Conservation (phyloP, 2,113 vertebrate genomes). For the Lagopus muta region DNA sequence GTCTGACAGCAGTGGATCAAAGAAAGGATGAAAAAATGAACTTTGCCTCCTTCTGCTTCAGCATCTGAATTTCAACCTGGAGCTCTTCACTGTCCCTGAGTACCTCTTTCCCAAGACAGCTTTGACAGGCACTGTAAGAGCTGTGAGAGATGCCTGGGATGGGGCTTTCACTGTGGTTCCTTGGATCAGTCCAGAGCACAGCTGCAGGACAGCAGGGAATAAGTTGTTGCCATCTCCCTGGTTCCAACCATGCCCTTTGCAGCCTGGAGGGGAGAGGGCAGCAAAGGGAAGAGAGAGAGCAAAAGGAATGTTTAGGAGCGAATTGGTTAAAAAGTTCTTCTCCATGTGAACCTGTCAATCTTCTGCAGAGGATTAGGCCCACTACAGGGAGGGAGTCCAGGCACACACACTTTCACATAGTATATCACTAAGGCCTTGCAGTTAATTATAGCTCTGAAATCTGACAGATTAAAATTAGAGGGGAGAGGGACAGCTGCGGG, state of each 20-base stretch:
- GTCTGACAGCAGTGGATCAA: background rate
- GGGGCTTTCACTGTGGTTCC: fast-evolving
- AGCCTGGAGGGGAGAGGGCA: background rate
- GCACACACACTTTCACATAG: constrained; percentile 72
- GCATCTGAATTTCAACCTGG: background rate
- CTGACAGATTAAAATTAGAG: constrained; percentile 94
- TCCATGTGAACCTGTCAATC: constrained; percentile 84
- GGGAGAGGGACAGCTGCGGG: constrained; percentile 88
- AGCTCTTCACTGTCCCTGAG: background rate
- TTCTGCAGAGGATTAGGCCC: constrained; percentile 74
- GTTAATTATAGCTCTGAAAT: constrained; percentile 91
- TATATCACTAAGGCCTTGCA: constrained; percentile 84
- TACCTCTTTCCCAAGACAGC: background rate
- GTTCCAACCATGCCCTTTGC: background rate
- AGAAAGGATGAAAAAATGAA: background rate
- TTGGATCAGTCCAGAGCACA: background rate
- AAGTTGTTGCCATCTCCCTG: fast-evolving
- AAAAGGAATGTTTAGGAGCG: constrained; percentile 13
- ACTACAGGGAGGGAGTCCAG: constrained; percentile 78
- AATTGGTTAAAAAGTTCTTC: constrained; percentile 67
- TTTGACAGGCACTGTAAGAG: background rate
- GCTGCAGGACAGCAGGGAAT: background rate
- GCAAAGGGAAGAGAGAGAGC: background rate
- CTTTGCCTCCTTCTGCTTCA: background rate
- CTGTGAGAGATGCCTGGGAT: fast-evolving